Evolutionary conservation across 2,113 vertebrate genomes (phyloP).

Genomic region (Mesoclemmys tuberculata): DNA sequence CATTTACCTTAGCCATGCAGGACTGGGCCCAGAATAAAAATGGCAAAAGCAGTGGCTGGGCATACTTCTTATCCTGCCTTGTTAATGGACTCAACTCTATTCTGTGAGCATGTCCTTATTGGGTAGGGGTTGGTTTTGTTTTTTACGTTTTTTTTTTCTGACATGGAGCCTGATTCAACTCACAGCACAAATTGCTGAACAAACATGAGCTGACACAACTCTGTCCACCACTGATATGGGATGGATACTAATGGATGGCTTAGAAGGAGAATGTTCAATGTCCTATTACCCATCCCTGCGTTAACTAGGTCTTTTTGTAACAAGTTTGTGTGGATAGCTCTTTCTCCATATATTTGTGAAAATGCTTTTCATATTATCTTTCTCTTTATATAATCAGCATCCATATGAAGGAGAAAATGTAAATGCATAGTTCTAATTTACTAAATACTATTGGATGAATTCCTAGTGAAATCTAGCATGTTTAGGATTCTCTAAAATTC

Average conservation of each 20-base stretch:
- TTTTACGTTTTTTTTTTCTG: not conserved
- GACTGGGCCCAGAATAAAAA: not conserved
- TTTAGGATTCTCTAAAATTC: not conserved
- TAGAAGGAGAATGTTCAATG: not conserved
- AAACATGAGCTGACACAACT: not conserved
- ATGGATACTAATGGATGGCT: not conserved
- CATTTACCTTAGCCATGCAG: not conserved
- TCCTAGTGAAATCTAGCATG: not conserved
- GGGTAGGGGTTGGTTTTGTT: not conserved
- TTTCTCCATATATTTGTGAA: not conserved
- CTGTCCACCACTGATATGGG: not conserved
- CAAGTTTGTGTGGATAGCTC: not conserved
- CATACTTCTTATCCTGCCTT: not conserved
- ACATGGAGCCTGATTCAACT: not conserved
- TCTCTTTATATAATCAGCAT: not conserved
- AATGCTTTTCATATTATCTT: fast-evolving
- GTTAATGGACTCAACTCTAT: not conserved
- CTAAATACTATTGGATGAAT: not conserved
- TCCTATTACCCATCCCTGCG: fast-evolving
- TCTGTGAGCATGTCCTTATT: not conserved
- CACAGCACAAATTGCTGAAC: not conserved
- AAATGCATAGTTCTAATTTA: not conserved
- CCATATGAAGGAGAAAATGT: not conserved
- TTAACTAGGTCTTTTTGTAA: not conserved
- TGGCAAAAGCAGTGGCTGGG: not conserved